Percentiles rank a stretch among this genome's conserved stretches.
Conservation (phyloP, 2,113 vertebrate species). For the Forbesichthys papilliferus region DNA sequence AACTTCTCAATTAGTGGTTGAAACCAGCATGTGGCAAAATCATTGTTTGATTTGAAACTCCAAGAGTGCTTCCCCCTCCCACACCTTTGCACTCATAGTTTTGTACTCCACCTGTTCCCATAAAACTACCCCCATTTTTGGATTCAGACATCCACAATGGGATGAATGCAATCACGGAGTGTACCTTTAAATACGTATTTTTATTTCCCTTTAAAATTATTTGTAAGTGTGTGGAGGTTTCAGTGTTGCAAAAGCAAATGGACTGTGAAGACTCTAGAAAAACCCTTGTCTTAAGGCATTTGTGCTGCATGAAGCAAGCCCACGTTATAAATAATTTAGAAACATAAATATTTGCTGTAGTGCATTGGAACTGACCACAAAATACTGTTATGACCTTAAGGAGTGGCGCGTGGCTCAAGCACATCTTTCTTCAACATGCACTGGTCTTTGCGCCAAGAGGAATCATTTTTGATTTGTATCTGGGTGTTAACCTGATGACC, state of each 20-base stretch:
- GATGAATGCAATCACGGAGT: slow-evolving; percentile 3
- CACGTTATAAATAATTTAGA: slow-evolving; percentile 33
- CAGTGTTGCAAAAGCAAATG: slow-evolving; percentile 21
- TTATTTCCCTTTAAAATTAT: background rate
- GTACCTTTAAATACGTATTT: slow-evolving; percentile 1
- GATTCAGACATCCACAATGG: too few species aligned
- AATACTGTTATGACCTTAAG: slow-evolving; percentile 28
- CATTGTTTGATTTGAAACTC: too few species aligned
- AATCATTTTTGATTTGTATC: slow-evolving; percentile 27
- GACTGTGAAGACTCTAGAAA: background rate
- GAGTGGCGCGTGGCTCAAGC: background rate
- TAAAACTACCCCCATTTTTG: too few species aligned
- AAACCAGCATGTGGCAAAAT: too few species aligned
- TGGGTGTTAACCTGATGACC: slow-evolving; percentile 32
- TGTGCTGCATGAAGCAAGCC: slow-evolving; percentile 9
- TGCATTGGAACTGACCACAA: slow-evolving; percentile 2
- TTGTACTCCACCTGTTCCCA: too few species aligned
- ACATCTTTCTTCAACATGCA: slow-evolving; percentile 16
- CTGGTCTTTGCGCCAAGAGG: background rate
- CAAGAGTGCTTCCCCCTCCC: too few species aligned
- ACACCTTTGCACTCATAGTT: too few species aligned
- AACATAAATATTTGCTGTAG: slow-evolving; percentile 28
- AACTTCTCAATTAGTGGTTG: too few species aligned
- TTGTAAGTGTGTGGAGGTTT: slow-evolving; percentile 3
- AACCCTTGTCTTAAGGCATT: slow-evolving; percentile 3